phyloP scores from a whole-genome alignment of 2,888 invertebrate species.

The Synanthedon andrenaeformis region DNA sequence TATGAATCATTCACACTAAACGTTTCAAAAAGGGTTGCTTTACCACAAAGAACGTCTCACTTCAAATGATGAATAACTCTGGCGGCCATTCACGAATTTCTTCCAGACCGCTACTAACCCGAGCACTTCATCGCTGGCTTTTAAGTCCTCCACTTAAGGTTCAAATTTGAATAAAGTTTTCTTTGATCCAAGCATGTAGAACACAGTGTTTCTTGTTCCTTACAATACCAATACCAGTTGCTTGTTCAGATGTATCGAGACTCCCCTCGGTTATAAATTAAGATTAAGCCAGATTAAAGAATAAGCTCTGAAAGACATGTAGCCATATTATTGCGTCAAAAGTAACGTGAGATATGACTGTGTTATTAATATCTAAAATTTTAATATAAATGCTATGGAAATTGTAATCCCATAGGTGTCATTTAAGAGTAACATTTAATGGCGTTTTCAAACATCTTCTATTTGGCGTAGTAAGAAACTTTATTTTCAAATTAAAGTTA shows the following conservation, averaged over 20 bases:
- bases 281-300: conserved; percentile 36
- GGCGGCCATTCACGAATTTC: not conserved
- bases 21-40: conserved; percentile 18
- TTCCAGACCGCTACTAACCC: not conserved
- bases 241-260: conserved; percentile 39
- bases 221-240: conserved; percentile 34
- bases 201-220: not conserved
- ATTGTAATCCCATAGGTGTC: not conserved
- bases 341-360: not conserved
- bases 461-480: too few relatives aligned
- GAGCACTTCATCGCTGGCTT: too few relatives aligned
- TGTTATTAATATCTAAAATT: not conserved
- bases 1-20: not conserved
- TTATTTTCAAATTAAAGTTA: too few relatives aligned
- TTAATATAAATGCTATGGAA: not conserved
- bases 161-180: not conserved
- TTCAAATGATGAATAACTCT: conserved; percentile 28
- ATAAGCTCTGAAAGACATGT: conserved; percentile 16
- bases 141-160: not conserved
- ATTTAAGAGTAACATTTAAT: too few relatives aligned
- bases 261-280: conserved; percentile 38
- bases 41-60: conserved; percentile 25
- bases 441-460: too few relatives aligned
- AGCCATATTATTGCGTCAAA: conserved; percentile 2
- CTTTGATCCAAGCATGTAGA: not conserved